Evolutionary conservation across 1,140 invertebrate species (phyloP).

Genomic region (Aphis gossypii): DNA sequence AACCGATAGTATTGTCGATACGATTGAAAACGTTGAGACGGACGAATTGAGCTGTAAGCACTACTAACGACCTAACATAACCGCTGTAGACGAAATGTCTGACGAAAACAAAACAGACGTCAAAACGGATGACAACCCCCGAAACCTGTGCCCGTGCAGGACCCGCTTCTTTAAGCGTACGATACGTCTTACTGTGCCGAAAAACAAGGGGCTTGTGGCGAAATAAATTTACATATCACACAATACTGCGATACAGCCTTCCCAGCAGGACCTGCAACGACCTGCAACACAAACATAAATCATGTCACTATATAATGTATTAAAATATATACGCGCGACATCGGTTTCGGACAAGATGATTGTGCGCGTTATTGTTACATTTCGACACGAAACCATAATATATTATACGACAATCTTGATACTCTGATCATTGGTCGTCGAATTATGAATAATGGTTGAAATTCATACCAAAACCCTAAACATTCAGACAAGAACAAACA

Average conservation of each 20-base stretch:
- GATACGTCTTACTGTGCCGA: background rate
- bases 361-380: background rate
- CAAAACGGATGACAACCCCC: background rate
- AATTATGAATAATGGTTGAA: background rate
- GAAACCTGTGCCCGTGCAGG: background rate
- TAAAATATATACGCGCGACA: background rate
- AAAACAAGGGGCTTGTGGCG: background rate
- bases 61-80: background rate
- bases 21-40: background rate
- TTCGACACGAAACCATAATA: background rate
- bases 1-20: background rate
- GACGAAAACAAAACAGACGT: background rate
- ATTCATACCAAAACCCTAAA: background rate
- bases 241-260: background rate
- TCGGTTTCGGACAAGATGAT: background rate
- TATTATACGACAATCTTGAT: background rate
- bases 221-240: constrained; percentile 3
- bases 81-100: background rate
- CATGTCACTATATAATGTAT: background rate
- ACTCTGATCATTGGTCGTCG: background rate
- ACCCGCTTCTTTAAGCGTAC: no score
- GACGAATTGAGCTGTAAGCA: no score
- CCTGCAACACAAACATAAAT: background rate
- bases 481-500: background rate
- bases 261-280: background rate